These are phyloP conservation scores for Heterodera filipjevi DNA, from an alignment of 2,888 invertebrate genomes.

Conservation along the genomic window DNA sequence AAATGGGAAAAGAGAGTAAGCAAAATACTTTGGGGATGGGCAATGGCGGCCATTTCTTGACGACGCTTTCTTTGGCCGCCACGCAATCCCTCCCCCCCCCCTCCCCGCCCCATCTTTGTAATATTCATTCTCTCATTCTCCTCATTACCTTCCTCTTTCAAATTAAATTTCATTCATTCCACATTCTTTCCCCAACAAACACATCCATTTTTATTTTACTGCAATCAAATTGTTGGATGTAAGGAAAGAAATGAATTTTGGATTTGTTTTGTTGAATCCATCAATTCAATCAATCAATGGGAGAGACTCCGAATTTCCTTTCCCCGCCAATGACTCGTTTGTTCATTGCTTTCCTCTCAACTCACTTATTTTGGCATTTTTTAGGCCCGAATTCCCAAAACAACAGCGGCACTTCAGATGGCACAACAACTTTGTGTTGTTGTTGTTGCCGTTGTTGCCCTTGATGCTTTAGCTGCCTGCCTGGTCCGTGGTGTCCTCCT, in stretches of 20 bases:
- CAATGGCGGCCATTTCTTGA: constrained; percentile 12
- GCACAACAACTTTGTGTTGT: no score
- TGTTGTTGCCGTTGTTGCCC: no score
- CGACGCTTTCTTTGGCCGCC: constrained; percentile 12
- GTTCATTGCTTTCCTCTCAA: no score
- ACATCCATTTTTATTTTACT: not conserved
- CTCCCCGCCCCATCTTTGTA: not conserved
- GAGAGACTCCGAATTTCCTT: not conserved
- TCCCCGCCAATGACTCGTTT: not conserved
- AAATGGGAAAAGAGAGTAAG: constrained; percentile 2
- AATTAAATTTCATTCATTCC: constrained; percentile 10
- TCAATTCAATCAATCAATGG: not conserved
- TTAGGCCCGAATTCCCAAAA: no score
- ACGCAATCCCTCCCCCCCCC: not conserved
- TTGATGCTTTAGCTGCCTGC: no score
- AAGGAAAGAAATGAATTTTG: not conserved
- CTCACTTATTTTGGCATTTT: no score
- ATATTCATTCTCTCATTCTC: constrained; percentile 3
- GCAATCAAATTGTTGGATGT: not conserved
- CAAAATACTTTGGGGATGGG: constrained; percentile 8
- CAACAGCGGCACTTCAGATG: no score
- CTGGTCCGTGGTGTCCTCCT: no score
- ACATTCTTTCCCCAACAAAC: constrained; percentile 5
- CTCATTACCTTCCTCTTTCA: not conserved
- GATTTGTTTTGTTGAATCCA: not conserved